Base-by-base conservation (phyloP, 2,797 vertebrate species). In the Austrolebias charrua region DNA sequence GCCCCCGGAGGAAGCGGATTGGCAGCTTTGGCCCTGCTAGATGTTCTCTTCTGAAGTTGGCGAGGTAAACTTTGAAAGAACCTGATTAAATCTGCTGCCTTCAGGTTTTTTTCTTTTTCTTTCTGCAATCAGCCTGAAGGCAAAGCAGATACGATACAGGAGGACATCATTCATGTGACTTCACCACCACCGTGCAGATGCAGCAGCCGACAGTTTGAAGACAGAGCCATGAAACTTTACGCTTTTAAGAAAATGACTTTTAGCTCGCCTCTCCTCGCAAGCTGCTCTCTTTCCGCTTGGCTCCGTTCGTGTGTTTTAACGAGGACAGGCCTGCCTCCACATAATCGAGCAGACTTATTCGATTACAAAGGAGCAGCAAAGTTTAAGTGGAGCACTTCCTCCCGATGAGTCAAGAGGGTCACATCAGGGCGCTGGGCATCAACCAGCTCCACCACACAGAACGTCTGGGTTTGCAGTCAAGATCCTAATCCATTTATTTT, bases 261-360 rank as follows among this genome's bases (percentile, higher is more conserved):
- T 24, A 62, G 55, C 67, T 46, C n/a, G 9, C 19, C 49, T 67
- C 47, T 46, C 12, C 28, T n/a, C 2, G 18, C 53, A 66, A 59
- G 71, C 73, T 66, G 63, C 71, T 68, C 56, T 44, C 69, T 69
- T 66, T 66, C 64, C 67, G 1, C 45, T 75, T 31, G 6, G 72
- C 79, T 78, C 73, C 69, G 54, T 80, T 62, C 70, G 60, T 24
- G 4, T 75, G 65, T 70, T 86, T 87, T 86, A 86, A 89, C 88
- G 84, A 89, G 85, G 82, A 83, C 80, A 78, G 74, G 70, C 79
- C 80, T 82, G 79, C 81, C 66, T 75, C 81, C 56, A 82, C 79
- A 89, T 89, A 89, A 91, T 84, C 86, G 80, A 90, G 82, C 77
- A 87, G 80, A 73, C 76, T 89, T 87, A 90, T 91, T 91, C 79